These are phyloP conservation scores for Nomada hirtipes DNA, from an alignment of 2,888 invertebrate genomes.

Conservation along the genomic window DNA sequence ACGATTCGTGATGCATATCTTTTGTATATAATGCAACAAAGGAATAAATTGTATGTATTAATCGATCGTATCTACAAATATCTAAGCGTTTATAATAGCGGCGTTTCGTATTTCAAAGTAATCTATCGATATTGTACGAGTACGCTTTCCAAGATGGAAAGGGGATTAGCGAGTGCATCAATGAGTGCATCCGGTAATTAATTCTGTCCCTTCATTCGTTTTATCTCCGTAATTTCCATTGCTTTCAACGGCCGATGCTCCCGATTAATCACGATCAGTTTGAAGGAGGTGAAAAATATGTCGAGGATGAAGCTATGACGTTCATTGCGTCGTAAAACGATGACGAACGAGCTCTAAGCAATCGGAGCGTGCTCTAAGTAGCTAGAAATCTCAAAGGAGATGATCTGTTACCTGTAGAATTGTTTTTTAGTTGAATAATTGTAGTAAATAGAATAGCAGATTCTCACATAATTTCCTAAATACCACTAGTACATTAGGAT, in stretches of 20 bases:
- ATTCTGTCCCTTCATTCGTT: conserved; percentile 27
- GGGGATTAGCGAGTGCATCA: conserved; percentile 2
- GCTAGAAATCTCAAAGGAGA: too few relatives aligned
- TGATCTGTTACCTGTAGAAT: too few relatives aligned
- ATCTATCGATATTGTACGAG: too few relatives aligned
- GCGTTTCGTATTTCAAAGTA: too few relatives aligned
- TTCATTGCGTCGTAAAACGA: conserved; percentile 57
- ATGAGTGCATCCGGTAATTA: conserved; percentile 50
- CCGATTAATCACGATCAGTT: conserved; percentile 63
- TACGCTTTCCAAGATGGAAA: conserved; percentile 32
- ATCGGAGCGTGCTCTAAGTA: not conserved
- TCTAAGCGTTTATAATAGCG: not conserved
- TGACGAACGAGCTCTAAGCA: conserved; percentile 58
- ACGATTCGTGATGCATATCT: too few relatives aligned
- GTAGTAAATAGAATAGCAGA: too few relatives aligned
- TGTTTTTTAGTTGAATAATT: too few relatives aligned
- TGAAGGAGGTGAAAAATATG: conserved; percentile 60
- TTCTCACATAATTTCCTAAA: too few relatives aligned
- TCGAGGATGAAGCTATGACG: conserved; percentile 49
- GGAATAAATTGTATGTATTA: too few relatives aligned
- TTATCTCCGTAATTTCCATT: conserved; percentile 31
- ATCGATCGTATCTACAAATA: too few relatives aligned
- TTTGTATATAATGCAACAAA: too few relatives aligned
- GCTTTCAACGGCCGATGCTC: conserved; percentile 37
- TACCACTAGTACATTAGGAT: too few relatives aligned